Conservation (phyloP, 2,797 vertebrate genomes). For the Argyrosomus regius region DNA sequence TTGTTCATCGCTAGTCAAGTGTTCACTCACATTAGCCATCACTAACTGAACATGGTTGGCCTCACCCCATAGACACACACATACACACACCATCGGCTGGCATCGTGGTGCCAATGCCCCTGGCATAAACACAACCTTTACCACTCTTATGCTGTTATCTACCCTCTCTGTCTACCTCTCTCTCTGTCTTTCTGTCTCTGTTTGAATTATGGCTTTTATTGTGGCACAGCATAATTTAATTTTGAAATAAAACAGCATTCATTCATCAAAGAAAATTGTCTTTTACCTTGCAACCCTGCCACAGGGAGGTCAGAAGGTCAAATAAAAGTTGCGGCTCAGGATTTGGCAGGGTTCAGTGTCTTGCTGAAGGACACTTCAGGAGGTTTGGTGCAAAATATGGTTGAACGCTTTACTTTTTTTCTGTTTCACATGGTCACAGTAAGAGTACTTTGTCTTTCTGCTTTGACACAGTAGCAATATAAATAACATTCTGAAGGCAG, state of each 20-base stretch:
- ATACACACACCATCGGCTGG: conserved; percentile 48
- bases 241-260: conserved; percentile 23
- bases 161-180: conserved; percentile 50
- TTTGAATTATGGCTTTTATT: conserved; percentile 48
- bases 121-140: conserved; percentile 78
- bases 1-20: conserved; percentile 64
- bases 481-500: not conserved
- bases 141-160: conserved; percentile 63
- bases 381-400: not conserved
- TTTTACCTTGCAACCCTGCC: conserved; percentile 17
- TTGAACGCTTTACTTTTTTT: not conserved
- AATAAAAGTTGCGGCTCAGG: not conserved
- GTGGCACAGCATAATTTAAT: conserved; percentile 33
- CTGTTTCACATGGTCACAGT: not conserved
- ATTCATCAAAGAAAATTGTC: conserved; percentile 4
- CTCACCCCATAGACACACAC: conserved; percentile 35
- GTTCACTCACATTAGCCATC: conserved; percentile 67
- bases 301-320: conserved; percentile 41
- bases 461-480: not conserved
- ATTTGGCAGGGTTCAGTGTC: conserved; percentile 15
- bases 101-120: conserved; percentile 67
- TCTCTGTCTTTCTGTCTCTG: conserved; percentile 17
- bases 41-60: conserved; percentile 56
- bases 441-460: not conserved
- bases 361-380: not conserved